phyloP scores from a whole-genome alignment of 2,888 invertebrate species.

The Tipula vernalis region DNA sequence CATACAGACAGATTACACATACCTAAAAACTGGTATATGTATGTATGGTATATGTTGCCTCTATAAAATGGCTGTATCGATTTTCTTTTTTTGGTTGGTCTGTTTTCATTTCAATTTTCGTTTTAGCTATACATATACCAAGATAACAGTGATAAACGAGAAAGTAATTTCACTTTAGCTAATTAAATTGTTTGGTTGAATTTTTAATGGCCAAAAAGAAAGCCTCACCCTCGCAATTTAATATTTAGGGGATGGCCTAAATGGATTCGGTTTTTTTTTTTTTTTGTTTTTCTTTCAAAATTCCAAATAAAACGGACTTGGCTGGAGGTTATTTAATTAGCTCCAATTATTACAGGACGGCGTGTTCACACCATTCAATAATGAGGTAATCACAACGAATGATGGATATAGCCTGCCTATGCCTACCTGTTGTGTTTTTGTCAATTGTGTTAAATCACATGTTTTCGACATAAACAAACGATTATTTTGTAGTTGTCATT shows the following conservation, averaged over 20 bases:
- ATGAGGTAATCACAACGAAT: no score
- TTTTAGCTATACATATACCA: background rate
- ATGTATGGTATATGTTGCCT: background rate
- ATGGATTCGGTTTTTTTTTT: background rate
- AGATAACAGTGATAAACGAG: background rate
- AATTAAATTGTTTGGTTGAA: background rate
- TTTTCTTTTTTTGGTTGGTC: background rate
- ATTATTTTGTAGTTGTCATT: background rate
- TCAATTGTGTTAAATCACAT: background rate
- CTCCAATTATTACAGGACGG: background rate
- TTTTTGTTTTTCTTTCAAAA: no score
- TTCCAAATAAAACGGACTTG: no score
- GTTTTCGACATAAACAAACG: background rate
- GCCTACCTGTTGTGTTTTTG: background rate
- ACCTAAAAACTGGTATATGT: background rate
- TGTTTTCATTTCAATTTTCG: background rate
- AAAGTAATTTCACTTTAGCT: background rate
- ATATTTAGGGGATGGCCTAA: background rate
- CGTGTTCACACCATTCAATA: background rate
- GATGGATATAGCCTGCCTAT: background rate
- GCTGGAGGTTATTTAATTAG: background rate
- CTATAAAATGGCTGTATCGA: background rate
- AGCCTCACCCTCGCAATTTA: background rate
- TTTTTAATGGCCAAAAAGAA: background rate
- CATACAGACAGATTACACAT: background rate